Base-by-base conservation (phyloP, 1,140 invertebrate species). In the Drosophila ananassae region DNA sequence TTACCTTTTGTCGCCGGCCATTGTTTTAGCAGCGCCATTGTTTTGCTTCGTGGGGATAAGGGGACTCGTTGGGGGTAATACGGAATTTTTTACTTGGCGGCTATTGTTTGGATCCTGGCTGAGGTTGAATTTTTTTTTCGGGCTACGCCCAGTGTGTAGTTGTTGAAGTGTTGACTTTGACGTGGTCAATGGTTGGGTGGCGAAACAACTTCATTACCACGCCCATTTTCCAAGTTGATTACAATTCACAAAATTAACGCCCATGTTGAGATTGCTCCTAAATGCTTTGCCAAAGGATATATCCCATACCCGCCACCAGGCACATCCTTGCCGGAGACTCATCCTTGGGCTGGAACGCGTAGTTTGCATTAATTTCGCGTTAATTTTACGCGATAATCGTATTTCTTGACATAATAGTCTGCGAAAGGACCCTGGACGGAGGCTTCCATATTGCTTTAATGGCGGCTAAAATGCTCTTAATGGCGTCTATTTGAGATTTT, bases 291-390 rank as follows among this genome's bases (percentile, higher is more conserved):
- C 66, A 41, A 55, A 68, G 41, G 21, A 67, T 39, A 71, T 58
- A 71, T 25, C 37, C 50, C 5, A 44, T 22, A 6, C 12, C 48
- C 32, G 17, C 28, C 21, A 5, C 22, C 32, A 28, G 25, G 3
- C 24, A 10, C 25, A 32, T 44, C 41, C 50, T 44, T 47, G 32
- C 44, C 37, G 25, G 21, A 28, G 13, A 37, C 52, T 51, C 59
- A 39, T 67, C 41, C 61, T 64, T 44, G 32, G 41, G 47, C 37
- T 28, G 41, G 46, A 57, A 52, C 60, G 67, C 83, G 83, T 89
- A 87, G 83, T 87, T 87, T 87, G 78, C 83, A 87, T 87, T 87
- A 87, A 87, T 87, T 87, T 87, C 83, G 81, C 83, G 83, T 87
- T 87, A 68, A 83, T 87, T 87, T 87, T 57, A 48, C 79, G 83